Percentiles rank a stretch among this genome's conserved stretches.
These are phyloP conservation scores for Tautogolabrus adspersus DNA, from an alignment of 2,113 vertebrate species.

Conservation along the genomic window DNA sequence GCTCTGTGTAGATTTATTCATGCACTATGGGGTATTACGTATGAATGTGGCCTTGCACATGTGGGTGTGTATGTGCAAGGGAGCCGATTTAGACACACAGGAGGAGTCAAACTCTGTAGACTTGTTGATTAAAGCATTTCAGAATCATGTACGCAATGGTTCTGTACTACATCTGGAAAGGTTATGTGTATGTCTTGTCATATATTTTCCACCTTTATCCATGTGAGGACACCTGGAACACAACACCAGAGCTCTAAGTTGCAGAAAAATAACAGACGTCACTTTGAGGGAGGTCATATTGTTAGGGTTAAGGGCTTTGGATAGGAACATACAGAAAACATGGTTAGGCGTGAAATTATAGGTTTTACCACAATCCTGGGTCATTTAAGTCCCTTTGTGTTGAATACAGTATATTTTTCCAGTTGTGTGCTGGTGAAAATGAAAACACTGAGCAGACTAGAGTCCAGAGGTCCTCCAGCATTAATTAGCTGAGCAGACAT, in stretches of 20 bases:
- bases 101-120: conserved; percentile 67
- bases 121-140: conserved; percentile 75
- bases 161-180: background rate
- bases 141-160: conserved; percentile 22
- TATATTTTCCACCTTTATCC: conserved; percentile 27
- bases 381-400: background rate
- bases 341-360: background rate
- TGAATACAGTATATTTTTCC: background rate
- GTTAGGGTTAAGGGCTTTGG: conserved; percentile 6
- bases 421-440: conserved; percentile 23
- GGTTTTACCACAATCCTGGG: background rate
- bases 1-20: conserved; percentile 53
- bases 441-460: conserved; percentile 30
- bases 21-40: conserved; percentile 50
- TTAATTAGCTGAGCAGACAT: conserved; percentile 63
- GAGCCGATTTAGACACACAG: conserved; percentile 51
- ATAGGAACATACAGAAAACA: background rate
- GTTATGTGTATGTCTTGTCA: background rate
- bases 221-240: conserved; percentile 44
- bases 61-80: conserved; percentile 65
- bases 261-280: conserved; percentile 8
- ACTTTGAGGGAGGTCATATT: conserved; percentile 26
- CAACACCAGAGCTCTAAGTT: conserved; percentile 10
- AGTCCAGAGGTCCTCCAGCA: conserved; percentile 33
- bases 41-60: conserved; percentile 69